phyloP scores from a whole-genome alignment of 2,888 invertebrate genomes.

The Drosophila melanocephala region DNA sequence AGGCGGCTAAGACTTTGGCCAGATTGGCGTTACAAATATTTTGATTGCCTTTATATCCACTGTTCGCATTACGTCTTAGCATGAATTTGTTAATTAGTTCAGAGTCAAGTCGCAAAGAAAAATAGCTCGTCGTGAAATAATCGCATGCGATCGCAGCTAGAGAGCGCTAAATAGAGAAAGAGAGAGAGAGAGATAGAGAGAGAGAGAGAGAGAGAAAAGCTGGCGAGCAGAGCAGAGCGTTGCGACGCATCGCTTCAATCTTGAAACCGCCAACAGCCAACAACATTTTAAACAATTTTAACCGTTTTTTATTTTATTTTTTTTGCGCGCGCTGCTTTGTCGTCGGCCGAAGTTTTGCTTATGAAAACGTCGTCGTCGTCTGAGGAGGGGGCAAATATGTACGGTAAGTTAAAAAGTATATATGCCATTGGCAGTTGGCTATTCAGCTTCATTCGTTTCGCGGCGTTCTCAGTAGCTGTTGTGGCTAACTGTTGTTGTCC shows the following conservation, averaged over 20 bases:
- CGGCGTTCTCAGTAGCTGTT: constrained; percentile 74
- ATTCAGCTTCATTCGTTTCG: constrained; percentile 78
- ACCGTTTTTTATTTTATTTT: constrained; percentile 61
- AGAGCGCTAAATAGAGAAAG: not conserved
- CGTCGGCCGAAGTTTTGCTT: constrained; percentile 22
- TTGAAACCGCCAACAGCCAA: constrained; percentile 56
- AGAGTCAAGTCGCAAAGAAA: constrained; percentile 10
- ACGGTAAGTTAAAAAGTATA: constrained; percentile 65
- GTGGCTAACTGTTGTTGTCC: constrained; percentile 25
- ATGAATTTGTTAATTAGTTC: constrained; percentile 21
- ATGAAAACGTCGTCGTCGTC: constrained; percentile 33
- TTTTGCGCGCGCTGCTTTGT: constrained; percentile 27
- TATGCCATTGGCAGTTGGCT: constrained; percentile 76
- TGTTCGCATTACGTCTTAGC: constrained; percentile 5
- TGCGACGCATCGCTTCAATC: constrained; percentile 47
- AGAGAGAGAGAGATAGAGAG: not conserved
- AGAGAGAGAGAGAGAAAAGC: constrained; percentile 30
- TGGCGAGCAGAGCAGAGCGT: constrained; percentile 19
- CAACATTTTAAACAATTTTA: constrained; percentile 74
- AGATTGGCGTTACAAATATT: not conserved
- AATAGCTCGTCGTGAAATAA: constrained; percentile 38
- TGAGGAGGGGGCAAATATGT: constrained; percentile 22
- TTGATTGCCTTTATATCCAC: not conserved
- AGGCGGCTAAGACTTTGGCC: not conserved
- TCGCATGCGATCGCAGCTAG: constrained; percentile 52